phyloP scores from a whole-genome alignment of 2,888 invertebrate species.

The Drosophila nigritarsus region DNA sequence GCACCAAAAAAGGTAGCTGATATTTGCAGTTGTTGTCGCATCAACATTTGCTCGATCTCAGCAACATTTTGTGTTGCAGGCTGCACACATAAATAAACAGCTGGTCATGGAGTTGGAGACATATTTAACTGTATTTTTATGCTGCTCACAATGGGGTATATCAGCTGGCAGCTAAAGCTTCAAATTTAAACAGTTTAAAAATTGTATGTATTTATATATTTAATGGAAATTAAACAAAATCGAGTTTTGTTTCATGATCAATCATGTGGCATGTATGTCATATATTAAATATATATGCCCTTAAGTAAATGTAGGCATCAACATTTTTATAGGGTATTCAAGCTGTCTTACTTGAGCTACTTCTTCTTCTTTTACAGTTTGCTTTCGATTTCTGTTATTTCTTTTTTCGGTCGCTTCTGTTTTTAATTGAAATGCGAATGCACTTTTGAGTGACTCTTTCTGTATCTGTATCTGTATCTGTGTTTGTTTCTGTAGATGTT shows the following conservation, averaged over 20 bases:
- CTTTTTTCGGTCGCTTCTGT: conserved; percentile 55
- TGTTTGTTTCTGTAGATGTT: conserved; percentile 14
- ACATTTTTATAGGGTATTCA: conserved; percentile 20
- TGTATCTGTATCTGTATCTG: conserved; percentile 10
- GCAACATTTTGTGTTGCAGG: conserved; percentile 69
- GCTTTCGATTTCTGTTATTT: conserved; percentile 37
- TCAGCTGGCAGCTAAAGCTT: background rate
- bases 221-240: background rate
- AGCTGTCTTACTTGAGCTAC: background rate
- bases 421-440: conserved; percentile 81
- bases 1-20: conserved; percentile 52
- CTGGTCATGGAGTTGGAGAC: conserved; percentile 59
- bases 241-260: background rate
- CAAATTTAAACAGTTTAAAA: background rate
- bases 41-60: conserved; percentile 58
- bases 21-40: conserved; percentile 15
- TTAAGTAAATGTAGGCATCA: background rate
- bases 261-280: background rate
- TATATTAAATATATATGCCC: background rate
- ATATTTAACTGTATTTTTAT: conserved; percentile 16
- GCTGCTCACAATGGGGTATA: conserved; percentile 4
- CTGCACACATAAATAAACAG: conserved; percentile 75
- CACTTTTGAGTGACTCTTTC: conserved; percentile 67
- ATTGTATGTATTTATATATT: background rate
- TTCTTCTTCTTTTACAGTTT: conserved; percentile 22